These are phyloP conservation scores for Chesias legatella DNA, from an alignment of 2,888 invertebrate genomes.

Conservation along the genomic window DNA sequence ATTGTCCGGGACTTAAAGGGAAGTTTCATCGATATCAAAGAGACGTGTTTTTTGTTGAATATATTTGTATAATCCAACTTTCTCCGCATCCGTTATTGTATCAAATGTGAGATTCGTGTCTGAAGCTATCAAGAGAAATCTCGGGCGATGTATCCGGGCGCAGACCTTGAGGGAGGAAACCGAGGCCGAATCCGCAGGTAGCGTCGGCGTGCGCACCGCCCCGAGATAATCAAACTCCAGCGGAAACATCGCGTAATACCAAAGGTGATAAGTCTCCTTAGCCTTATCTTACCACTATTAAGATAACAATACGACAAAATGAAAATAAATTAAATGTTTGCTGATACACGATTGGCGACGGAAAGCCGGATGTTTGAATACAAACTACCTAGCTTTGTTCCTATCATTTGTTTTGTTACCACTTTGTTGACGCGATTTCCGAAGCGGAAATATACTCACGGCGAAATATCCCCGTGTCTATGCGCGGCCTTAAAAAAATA, in stretches of 20 bases:
- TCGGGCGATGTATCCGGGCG: slow-evolving; percentile 57
- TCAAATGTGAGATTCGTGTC: slow-evolving; percentile 51
- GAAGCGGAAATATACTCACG: slow-evolving; percentile 59
- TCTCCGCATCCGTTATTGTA: slow-evolving; percentile 43
- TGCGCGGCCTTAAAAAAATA: slow-evolving; percentile 40
- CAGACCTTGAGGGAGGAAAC: slow-evolving; percentile 61
- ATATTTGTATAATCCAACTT: slow-evolving; percentile 41
- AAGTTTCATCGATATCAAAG: slow-evolving; percentile 37
- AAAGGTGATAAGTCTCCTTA: slow-evolving; percentile 19
- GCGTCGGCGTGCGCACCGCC: slow-evolving; percentile 38
- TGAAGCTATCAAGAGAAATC: slow-evolving; percentile 67
- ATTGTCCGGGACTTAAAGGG: slow-evolving; percentile 28
- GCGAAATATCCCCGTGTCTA: slow-evolving; percentile 50
- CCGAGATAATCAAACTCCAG: slow-evolving; percentile 21
- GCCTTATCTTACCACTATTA: slow-evolving; percentile 21
- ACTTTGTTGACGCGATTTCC: slow-evolving; percentile 55
- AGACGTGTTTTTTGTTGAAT: slow-evolving; percentile 31
- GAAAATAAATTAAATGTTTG: slow-evolving; percentile 25
- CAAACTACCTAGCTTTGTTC: slow-evolving; percentile 62
- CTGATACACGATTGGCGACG: slow-evolving; percentile 29
- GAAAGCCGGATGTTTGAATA: slow-evolving; percentile 73
- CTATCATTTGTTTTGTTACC: slow-evolving; percentile 49
- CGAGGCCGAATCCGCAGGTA: slow-evolving; percentile 60
- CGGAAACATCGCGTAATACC: slow-evolving; percentile 23
- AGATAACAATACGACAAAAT: slow-evolving; percentile 22